Evolutionary conservation across 2,888 invertebrate genomes (phyloP), one percentile per base, ranked within the genome.

Genomic region (Latheticus oryzae): DNA sequence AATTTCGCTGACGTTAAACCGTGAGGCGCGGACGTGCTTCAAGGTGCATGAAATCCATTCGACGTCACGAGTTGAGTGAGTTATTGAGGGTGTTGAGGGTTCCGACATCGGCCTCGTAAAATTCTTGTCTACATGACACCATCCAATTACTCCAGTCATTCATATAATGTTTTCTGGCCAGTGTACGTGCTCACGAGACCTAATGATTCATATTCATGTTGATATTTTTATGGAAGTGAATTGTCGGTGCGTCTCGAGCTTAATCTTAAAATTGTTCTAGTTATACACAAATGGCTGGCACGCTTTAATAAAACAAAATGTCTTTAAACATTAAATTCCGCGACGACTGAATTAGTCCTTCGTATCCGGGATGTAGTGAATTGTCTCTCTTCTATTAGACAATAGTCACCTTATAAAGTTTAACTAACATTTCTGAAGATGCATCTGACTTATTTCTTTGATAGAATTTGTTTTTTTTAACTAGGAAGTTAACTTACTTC

Each of bases 321-420:
- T 62, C 54, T 53, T 61, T 62, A 53, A 54, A 47, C 62, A 65
- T 63, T 62, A 68, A 72, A 73, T 74, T 73, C 72, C 71, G 70
- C 70, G 64, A 66, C 59, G 63, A 43, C 68, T 69, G 72, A 74
- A 71, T 72, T 76, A 75, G 73, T 74, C 75, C 70, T 59, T 66
- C 66, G 70, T 73, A 75, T 77, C 76, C 76, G 76, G 76, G 76
- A 77, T 76, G 76, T 76, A 57, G 69, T 71, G 72, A 75, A 76
- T 76, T 73, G 75, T 74, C 72, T 72, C 72, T 42, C 16, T 30
- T 48, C 38, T 13, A 32, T 42, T 23, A 38, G 5, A 9, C 28
- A 17, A 37, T 28, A 47, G 21, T 24, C 28, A 5, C 11, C 12
- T 28, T 23, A 33, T 38, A 15, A 50, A 38, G 12, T 9, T 21